phyloP scores from a whole-genome alignment of 2,113 vertebrate species.

The Pachyramphus minor region DNA sequence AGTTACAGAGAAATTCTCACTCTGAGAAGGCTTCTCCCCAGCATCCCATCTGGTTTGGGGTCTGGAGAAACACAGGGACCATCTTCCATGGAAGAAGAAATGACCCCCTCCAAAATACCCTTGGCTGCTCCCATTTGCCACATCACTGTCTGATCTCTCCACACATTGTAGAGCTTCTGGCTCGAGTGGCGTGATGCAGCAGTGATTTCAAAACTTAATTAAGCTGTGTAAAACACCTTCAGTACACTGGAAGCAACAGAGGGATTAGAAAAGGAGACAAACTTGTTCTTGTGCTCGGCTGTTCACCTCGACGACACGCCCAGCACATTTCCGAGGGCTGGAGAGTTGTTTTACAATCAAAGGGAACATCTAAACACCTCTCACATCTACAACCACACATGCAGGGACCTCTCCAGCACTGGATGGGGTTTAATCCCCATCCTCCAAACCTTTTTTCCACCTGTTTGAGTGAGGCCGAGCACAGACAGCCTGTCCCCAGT shows the following conservation, averaged over 20 bases:
- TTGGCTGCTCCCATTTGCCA: background rate
- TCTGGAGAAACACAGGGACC: accelerated
- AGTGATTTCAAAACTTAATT: background rate
- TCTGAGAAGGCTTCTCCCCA: background rate
- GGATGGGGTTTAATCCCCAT: accelerated
- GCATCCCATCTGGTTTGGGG: accelerated
- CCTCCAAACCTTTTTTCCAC: background rate
- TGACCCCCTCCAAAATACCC: accelerated
- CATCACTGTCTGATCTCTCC: accelerated
- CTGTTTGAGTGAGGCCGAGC: accelerated
- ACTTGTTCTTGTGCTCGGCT: background rate
- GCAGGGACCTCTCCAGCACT: accelerated
- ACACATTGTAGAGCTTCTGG: background rate
- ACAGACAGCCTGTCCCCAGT: background rate
- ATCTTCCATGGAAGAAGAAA: accelerated
- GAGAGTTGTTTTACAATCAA: accelerated
- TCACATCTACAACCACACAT: accelerated
- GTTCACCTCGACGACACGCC: background rate
- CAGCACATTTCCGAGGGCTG: accelerated
- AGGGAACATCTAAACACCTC: background rate
- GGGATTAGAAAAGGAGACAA: background rate
- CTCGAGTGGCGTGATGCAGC: background rate
- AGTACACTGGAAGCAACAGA: background rate
- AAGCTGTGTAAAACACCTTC: background rate
- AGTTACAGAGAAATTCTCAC: accelerated